A percentile compares a stretch with the other conserved stretches of the same genome.
Evolutionary conservation across 1,140 invertebrate species (phyloP).

Genomic region (Anoplolepis gracilipes): DNA sequence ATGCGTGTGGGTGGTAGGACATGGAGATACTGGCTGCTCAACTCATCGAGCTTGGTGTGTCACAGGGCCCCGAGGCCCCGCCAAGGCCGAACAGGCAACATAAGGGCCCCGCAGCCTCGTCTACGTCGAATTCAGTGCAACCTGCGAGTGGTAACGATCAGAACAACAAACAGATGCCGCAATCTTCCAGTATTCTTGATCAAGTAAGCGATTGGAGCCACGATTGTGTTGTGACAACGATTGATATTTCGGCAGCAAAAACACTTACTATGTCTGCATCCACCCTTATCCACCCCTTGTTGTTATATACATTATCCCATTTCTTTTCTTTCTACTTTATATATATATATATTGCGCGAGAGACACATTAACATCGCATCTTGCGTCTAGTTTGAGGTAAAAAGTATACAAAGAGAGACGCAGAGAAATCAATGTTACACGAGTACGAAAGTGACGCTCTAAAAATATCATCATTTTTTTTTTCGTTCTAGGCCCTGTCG

Average conservation of each 20-base stretch:
- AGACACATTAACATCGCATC: constrained; percentile 28
- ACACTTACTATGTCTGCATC: constrained; percentile 41
- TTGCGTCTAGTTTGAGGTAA: constrained; percentile 55
- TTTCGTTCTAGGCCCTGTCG: constrained; percentile 79
- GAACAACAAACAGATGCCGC: constrained; percentile 84
- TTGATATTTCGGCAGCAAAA: constrained; percentile 44
- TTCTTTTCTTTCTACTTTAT: constrained; percentile 50
- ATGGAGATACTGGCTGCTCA: constrained; percentile 97
- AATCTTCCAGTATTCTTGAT: constrained; percentile 83
- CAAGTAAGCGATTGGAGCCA: constrained; percentile 78
- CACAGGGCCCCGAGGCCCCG: constrained; percentile 87
- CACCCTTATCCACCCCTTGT: constrained; percentile 19
- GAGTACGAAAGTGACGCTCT: neutral
- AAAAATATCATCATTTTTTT: constrained; percentile 22
- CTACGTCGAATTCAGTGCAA: constrained; percentile 79
- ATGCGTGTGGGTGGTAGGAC: constrained; percentile 89
- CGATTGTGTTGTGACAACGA: constrained; percentile 19
- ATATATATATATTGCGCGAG: constrained; percentile 38
- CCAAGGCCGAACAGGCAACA: constrained; percentile 86
- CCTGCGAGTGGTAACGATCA: constrained; percentile 80
- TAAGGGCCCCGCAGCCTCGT: constrained; percentile 79
- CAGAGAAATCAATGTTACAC: neutral
- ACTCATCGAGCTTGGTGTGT: constrained; percentile 95
- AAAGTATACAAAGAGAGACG: constrained; percentile 10
- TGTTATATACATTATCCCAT: constrained; percentile 45